A percentile compares a stretch with the other conserved stretches of the same genome.
Conservation (phyloP, 2,113 vertebrate genomes). For the Prolemur simus region DNA sequence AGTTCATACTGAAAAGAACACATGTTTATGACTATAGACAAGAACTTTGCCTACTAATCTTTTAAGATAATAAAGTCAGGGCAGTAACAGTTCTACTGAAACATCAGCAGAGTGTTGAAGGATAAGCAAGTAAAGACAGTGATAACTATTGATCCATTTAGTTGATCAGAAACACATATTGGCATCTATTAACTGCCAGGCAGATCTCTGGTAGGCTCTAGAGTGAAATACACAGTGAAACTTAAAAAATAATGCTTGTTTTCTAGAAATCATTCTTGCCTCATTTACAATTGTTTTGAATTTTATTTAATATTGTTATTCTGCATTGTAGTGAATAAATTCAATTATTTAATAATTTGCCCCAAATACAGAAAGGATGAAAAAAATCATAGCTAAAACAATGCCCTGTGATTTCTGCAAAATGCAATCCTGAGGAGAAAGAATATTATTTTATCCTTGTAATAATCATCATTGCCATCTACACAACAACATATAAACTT, state of each 20-base stretch:
- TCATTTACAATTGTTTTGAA: not conserved
- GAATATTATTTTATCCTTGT: not conserved
- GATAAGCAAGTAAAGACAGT: not conserved
- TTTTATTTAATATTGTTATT: not conserved
- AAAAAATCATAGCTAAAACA: not conserved
- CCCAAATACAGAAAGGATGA: not conserved
- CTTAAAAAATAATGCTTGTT: not conserved
- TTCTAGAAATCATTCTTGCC: not conserved
- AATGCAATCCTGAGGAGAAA: not conserved
- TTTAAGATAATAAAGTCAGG: not conserved
- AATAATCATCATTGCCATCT: not conserved
- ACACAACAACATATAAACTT: not conserved
- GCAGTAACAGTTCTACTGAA: not conserved
- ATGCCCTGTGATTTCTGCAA: not conserved
- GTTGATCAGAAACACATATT: not conserved
- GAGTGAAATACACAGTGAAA: not conserved
- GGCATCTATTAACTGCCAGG: not conserved
- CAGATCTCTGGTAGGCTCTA: not conserved
- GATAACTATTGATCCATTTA: not conserved
- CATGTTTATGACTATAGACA: not conserved
- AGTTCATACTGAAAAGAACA: not conserved
- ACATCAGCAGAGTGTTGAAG: not conserved
- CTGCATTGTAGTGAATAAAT: not conserved
- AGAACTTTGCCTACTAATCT: not conserved
- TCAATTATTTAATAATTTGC: not conserved